These are phyloP conservation scores for Cetonia aurata DNA, from an alignment of 2,888 invertebrate species.

Conservation along the genomic window DNA sequence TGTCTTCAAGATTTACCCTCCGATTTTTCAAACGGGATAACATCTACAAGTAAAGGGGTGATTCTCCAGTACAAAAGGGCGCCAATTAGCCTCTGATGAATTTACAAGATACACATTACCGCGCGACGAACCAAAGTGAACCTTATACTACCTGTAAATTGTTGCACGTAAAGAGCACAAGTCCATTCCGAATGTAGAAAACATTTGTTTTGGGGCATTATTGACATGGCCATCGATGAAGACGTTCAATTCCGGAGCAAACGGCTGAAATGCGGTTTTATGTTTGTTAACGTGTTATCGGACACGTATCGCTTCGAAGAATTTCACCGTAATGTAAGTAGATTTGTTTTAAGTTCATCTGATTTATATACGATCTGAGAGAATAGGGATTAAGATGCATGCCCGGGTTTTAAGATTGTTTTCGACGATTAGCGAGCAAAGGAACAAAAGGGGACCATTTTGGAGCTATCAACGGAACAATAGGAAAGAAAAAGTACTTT, in stretches of 20 bases:
- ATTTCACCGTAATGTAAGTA: conserved; percentile 37
- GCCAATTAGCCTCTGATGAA: conserved; percentile 48
- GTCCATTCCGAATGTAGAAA: conserved; percentile 18
- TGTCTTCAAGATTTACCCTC: conserved; percentile 31
- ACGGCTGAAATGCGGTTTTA: conserved; percentile 33
- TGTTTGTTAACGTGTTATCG: conserved; percentile 39
- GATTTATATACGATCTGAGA: conserved; percentile 30
- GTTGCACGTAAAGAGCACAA: neutral
- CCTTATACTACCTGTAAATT: neutral
- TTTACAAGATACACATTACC: conserved; percentile 36
- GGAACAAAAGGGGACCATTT: too few species aligned
- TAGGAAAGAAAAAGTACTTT: too few species aligned
- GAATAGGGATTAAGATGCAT: conserved; percentile 27
- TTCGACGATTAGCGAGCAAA: conserved; percentile 6
- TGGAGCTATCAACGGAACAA: too few species aligned
- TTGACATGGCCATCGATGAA: conserved; percentile 48
- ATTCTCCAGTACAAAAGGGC: conserved; percentile 45
- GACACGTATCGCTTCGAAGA: conserved; percentile 33
- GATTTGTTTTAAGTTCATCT: conserved; percentile 41
- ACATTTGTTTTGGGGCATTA: conserved; percentile 42
- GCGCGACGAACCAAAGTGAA: neutral
- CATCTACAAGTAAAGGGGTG: conserved; percentile 49
- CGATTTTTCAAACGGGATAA: conserved; percentile 47
- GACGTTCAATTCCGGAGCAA: conserved; percentile 42
- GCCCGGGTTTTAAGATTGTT: conserved; percentile 27